These are phyloP conservation scores for Bufotes viridis DNA, from an alignment of 2,797 vertebrate species.

Conservation along the genomic window DNA sequence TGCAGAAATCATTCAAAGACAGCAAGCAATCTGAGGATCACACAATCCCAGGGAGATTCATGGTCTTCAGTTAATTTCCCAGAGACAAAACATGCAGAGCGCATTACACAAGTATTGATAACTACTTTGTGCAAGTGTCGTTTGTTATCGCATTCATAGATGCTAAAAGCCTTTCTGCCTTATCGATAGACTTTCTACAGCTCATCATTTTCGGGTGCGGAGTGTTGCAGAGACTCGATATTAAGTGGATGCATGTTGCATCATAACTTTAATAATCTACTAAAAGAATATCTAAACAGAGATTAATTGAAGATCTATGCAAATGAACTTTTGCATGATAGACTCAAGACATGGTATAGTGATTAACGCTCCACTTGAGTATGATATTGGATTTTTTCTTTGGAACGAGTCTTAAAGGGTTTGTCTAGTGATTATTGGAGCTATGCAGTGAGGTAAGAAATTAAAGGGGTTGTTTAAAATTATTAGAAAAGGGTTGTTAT, in stretches of 20 bases:
- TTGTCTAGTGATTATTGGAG: not conserved
- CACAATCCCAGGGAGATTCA: slow-evolving; percentile 18
- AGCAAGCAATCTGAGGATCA: slow-evolving; percentile 19
- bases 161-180: slow-evolving; percentile 7
- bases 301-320: slow-evolving; percentile 22
- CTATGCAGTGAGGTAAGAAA: no score
- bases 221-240: not conserved
- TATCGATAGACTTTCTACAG: slow-evolving; percentile 3
- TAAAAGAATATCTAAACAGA: not conserved
- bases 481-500: not conserved
- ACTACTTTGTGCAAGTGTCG: slow-evolving; percentile 7
- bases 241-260: not conserved
- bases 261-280: not conserved
- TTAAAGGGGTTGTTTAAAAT: not conserved
- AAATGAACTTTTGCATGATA: not conserved
- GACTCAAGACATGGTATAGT: not conserved
- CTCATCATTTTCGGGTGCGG: not conserved
- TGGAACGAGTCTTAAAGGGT: not conserved
- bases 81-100: slow-evolving; percentile 28
- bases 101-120: slow-evolving; percentile 33
- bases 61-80: slow-evolving; percentile 12
- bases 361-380: not conserved
- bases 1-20: slow-evolving; percentile 44
- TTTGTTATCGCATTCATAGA: slow-evolving; percentile 12
- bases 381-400: slow-evolving; percentile 1